Evolutionary conservation across 2,888 invertebrate species (phyloP), one percentile per base, ranked within the genome.

Genomic region (Nesidiocoris tenuis): DNA sequence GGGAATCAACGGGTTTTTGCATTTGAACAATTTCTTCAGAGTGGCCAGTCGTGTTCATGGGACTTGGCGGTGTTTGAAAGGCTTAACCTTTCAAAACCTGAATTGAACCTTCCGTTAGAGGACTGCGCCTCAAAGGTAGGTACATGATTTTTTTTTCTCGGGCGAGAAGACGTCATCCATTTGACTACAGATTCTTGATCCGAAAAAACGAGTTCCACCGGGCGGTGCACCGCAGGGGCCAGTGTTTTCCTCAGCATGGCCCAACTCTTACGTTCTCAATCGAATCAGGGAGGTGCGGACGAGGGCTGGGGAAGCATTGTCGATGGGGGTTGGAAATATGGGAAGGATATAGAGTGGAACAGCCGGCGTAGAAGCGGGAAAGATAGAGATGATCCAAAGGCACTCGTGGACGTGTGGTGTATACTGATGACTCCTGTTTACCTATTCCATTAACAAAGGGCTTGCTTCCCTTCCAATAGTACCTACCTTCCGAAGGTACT

Each of bases 381-480:
- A 39, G 39, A 39, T 39, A 39, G 61, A 63, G 72, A 72, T 72
- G 72, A 72, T 72, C 72, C 72, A 63, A 72, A 72, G 72, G 72
- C 72, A 72, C 63, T 72, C 72, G 55, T 59, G 72, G 16, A 72
- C 72, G 72, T 72, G 72, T 54, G 61, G 22, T 21, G 61, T 72
- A 61, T 72, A 72, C 72, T 72, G 61, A 72, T 72, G 72, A 72
- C 72, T 25, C 21, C 67, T 75, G 75, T 75, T 75, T 75, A 75
- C 68, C 75, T 68, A 75, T 75, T 75, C 75, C 75, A 75, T 75
- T 75, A 75, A 75, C 75, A 68, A 67, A 68, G 67, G 66, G 57
- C 56, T 68, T 68, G 61, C 59, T 66, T 66, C 59, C 59, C 74
- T 65, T 18, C 22, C 72, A 23, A 72, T 56, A 39, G 61, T 56